Evolutionary conservation across 2,113 vertebrate genomes (phyloP), one percentile per base, ranked within the genome.

Genomic region (Erpornis zantholeuca): DNA sequence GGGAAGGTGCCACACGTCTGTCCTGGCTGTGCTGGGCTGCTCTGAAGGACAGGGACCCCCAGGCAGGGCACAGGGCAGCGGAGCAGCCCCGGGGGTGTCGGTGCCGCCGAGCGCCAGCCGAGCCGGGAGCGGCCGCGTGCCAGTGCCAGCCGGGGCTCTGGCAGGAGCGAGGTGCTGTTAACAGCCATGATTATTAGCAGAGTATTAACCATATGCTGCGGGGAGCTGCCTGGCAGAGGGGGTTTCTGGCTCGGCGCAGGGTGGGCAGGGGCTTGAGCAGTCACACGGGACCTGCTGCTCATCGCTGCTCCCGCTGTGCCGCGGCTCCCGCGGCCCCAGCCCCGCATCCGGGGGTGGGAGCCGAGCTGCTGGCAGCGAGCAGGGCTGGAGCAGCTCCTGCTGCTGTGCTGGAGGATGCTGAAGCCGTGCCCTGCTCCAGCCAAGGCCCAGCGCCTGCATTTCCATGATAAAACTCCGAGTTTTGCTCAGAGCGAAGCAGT

Each of bases 131-230:
- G 12, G 86, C 77, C 50, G 21, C 12, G 29, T 91, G 94, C 91
- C 92, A 81, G 92, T 90, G 94, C 96, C 93, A 94, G 92, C 88
- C 87, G 15, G 4, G 85, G 45, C 93, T 90, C 92, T 95, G 93
- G 92, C 92, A 96, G 94, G 22, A 83, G 94, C 16, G 47, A 92
- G 66, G 86, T 86, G 80, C 94, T 95, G 94, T 88, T 95, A 96
- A 91, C 95, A 95, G 87, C 85, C 93, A 27, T 86, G 93, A 91
- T 97, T 96, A 94, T 97, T 96, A 96, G 90, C 94, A 90, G 93
- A 96, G 90, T 96, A 96, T 97, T 97, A 93, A 90, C 95, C 94
- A 96, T 96, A 95, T 96, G 95, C 82, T 96, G 90, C 13, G 2
- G 82, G 83, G 93, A 69, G 90, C 69, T 66, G 15, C 44, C 84